Base-by-base conservation (phyloP, 2,888 invertebrate species). In the Microctonus brassicae region DNA sequence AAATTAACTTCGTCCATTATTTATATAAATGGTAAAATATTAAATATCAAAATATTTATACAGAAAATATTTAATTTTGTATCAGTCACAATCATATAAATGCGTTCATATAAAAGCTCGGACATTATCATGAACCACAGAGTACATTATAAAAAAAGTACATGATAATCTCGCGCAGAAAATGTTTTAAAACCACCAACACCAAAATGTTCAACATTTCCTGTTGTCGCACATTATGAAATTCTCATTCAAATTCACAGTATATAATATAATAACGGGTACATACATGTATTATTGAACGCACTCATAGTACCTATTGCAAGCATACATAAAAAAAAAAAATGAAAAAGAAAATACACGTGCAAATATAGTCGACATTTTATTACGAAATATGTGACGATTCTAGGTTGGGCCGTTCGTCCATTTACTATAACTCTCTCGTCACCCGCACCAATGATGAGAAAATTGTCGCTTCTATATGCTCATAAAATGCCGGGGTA, bases 61-160 rank as follows among this genome's bases (percentile, higher is more conserved):
- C n/a, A n/a, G n/a, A n/a, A n/a, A n/a, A n/a, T n/a, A n/a, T n/a
- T n/a, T n/a, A n/a, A n/a, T n/a, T n/a, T n/a, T n/a, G n/a, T n/a
- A n/a, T n/a, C n/a, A n/a, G n/a, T n/a, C n/a, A 20, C 10, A 39
- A 42, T 42, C 22, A 24, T 39, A 42, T 26, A 24, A 11, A 26
- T 42, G 24, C 47, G n/a, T 63, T 29, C 26, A 9, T 39, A 34
- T 36, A 17, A 33, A 61, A 34, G 29, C 29, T 67, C 11, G 39
- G 67, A 42, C 52, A 68, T 47, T 55, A 7, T 36, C 57, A 55
- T 47, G 26, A 69, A 65, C 73, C 72, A 53, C 75, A 72, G 61
- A 72, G 70, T 79, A 78, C 81, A 82, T 84, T 80, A 81, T 77
- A 77, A 77, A 78, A 78, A 78, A 81, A 83, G 82, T 81, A 80